Evolutionary conservation across 2,888 invertebrate genomes (phyloP).

Genomic region (Pyrochroa serraticornis): DNA sequence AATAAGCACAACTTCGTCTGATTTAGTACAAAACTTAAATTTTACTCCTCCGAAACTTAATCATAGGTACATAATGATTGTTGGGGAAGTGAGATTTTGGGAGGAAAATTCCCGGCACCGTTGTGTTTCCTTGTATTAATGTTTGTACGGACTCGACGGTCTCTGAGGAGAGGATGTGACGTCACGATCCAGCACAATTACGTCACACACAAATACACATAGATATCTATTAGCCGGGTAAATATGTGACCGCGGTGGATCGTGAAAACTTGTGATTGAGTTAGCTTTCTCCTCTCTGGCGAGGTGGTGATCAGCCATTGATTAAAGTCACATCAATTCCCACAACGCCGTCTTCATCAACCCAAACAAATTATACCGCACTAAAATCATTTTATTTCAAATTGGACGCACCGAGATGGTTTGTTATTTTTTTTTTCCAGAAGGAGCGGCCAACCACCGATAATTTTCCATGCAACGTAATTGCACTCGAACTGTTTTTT

Average conservation of each 20-base stretch:
- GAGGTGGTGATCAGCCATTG: conserved; percentile 50
- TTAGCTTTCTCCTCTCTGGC: conserved; percentile 42
- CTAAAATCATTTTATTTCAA: conserved; percentile 36
- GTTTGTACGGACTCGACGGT: not conserved
- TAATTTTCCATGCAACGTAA: conserved; percentile 5
- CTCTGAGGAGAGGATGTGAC: conserved; percentile 38
- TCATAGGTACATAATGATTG: too few relatives aligned
- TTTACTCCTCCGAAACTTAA: too few relatives aligned
- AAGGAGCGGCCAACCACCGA: not conserved
- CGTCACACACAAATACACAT: conserved; percentile 53
- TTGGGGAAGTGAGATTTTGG: too few relatives aligned
- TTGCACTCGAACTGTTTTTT: not conserved
- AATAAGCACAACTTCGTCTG: not conserved
- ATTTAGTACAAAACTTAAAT: not conserved
- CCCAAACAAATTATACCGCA: conserved; percentile 40
- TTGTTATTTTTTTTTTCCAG: conserved; percentile 4
- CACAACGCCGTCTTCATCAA: conserved; percentile 42
- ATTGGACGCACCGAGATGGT: conserved; percentile 8
- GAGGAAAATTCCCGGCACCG: not conserved
- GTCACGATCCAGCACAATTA: conserved; percentile 44
- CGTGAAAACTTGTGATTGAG: conserved; percentile 56
- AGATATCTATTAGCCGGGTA: conserved; percentile 55
- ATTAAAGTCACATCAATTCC: conserved; percentile 52
- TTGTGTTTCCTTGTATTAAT: not conserved
- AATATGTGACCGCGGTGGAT: conserved; percentile 49